These are phyloP conservation scores for Ophioninae sp. DNA, from an alignment of 2,888 invertebrate genomes.

Conservation along the genomic window DNA sequence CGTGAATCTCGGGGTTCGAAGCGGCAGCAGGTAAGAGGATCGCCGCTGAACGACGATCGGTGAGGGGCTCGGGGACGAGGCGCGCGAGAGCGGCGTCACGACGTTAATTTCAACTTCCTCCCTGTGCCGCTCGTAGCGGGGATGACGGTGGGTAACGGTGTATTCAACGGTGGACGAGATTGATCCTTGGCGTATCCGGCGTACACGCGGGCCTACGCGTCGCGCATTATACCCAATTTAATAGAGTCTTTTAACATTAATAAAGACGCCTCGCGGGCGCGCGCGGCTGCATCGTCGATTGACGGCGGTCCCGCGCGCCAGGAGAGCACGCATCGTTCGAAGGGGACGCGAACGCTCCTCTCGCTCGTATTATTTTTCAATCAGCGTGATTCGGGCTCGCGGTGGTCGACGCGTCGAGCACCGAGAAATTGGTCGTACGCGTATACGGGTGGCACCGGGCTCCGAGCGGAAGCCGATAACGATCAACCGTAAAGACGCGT, in stretches of 20 bases:
- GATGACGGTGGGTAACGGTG: not conserved
- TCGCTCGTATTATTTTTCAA: not conserved
- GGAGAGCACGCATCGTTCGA: not conserved
- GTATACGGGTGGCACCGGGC: not conserved
- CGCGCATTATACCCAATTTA: constrained; percentile 79
- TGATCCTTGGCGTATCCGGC: constrained; percentile 80
- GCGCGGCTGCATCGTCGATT: not conserved
- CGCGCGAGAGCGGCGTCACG: constrained; percentile 63
- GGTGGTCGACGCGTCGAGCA: too few relatives aligned
- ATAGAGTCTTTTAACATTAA: constrained; percentile 77
- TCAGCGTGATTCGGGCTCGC: not conserved
- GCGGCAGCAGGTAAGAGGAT: not conserved
- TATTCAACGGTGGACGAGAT: constrained; percentile 76
- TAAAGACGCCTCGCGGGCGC: constrained; percentile 53
- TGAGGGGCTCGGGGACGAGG: not conserved
- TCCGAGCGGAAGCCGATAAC: not conserved
- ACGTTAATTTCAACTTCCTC: constrained; percentile 80
- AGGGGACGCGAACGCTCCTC: not conserved
- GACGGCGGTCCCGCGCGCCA: not conserved
- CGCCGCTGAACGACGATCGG: not conserved
- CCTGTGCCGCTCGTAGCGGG: constrained; percentile 46
- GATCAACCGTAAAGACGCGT: not conserved
- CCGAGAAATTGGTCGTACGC: not conserved
- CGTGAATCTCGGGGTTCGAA: constrained; percentile 62
- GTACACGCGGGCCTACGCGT: constrained; percentile 75